Base-by-base conservation (phyloP, 2,888 invertebrate species). In the Lithophane leautieri region DNA sequence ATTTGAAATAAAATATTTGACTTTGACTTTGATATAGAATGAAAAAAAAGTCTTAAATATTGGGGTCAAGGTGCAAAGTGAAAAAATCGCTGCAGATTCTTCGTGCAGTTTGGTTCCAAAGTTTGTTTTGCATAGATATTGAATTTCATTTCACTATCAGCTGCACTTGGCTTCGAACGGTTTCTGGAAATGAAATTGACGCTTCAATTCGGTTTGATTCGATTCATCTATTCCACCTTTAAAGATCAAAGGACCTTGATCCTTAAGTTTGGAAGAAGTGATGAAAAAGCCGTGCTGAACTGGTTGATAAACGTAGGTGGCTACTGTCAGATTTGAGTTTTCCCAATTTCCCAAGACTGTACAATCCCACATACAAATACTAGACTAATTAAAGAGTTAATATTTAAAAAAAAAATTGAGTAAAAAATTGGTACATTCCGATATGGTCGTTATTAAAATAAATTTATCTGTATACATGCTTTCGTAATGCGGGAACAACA, bases 111-210 rank as follows among this genome's bases (percentile, higher is more conserved):
- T 68, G 22, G 16, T 69, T 19, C 9, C 62, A 68, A 58, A 50
- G 22, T 22, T 79, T 25, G 28, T 54, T 62, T 78, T 50, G 67
- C 47, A 62, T 79, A 42, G 28, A 70, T 62, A 79, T 77, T 56
- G 72, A 77, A 79, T 77, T 71, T 63, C 12, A 50, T 71, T 28
- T 62, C 19, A 25, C 44, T 62, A n/a, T 68, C 16, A 25, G 19
- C n/a, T 65, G 1, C 42, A 19, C 34, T 44, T 62, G 44, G 47
- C 79, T 62, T 52, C n/a, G 19, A 56, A 63, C 42, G 34, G 22
- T 50, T 50, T 56, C n/a, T 25, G n/a, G n/a, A 14, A 62, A 47
- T 62, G 8, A 28, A 28, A 70, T 79, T 54, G 54, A 8, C 9
- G 11, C 44, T 58, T 58, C 47, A 42, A 34, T 60, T 60, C n/a